phyloP scores from a whole-genome alignment of 2,113 vertebrate species.

The Gadus chalcogrammus region DNA sequence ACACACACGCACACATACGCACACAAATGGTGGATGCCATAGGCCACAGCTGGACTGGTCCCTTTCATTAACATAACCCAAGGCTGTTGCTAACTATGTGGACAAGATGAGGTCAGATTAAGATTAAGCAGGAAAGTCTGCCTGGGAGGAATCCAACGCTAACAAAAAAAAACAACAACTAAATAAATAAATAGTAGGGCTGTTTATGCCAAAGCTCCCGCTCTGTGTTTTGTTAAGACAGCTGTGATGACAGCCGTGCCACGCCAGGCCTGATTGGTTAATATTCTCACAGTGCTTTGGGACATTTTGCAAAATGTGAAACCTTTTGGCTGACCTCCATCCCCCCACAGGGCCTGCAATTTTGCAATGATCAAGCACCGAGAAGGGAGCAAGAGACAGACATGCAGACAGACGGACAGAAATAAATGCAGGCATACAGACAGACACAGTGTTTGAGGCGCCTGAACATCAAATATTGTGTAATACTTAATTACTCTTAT shows the following conservation, averaged over 20 bases:
- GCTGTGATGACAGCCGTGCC: slow-evolving; percentile 14
- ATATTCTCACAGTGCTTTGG: slow-evolving; percentile 11
- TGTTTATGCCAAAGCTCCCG: slow-evolving; percentile 22
- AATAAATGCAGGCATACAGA: not conserved
- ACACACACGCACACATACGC: slow-evolving; percentile 2
- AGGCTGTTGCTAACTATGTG: slow-evolving; percentile 46
- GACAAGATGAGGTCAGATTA: slow-evolving; percentile 59
- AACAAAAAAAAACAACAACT: slow-evolving; percentile 19
- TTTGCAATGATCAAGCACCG: not conserved
- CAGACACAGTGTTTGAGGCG: not conserved
- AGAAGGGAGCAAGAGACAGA: not conserved
- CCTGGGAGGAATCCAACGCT: slow-evolving; percentile 50
- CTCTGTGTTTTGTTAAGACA: slow-evolving; percentile 20
- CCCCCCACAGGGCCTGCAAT: not conserved
- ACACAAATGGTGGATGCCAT: slow-evolving; percentile 31
- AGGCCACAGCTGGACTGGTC: slow-evolving; percentile 53
- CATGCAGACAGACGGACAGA: not conserved
- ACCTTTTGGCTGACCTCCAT: slow-evolving; percentile 34
- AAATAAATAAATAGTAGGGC: slow-evolving; percentile 20
- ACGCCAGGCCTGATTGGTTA: slow-evolving; percentile 15
- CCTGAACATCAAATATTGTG: too few relatives aligned
- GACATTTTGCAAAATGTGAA: slow-evolving; percentile 42
- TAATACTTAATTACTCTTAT: too few relatives aligned
- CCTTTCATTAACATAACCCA: slow-evolving; percentile 40
- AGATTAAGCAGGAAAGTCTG: slow-evolving; percentile 64